Conservation (phyloP, 2,113 vertebrate species). For the Oryzias curvinotus region DNA sequence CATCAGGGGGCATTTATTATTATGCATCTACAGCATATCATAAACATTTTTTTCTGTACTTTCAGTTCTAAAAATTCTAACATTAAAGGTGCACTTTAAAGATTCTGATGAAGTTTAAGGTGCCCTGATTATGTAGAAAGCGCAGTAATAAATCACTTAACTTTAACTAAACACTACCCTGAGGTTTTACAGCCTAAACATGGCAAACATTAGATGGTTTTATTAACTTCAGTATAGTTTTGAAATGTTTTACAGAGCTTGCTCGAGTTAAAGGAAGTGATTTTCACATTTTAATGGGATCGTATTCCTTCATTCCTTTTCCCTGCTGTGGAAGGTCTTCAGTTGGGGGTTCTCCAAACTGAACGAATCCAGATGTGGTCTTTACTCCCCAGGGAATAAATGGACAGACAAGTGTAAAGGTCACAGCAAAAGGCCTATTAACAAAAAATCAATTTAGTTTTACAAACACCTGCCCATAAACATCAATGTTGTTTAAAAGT, state of each 20-base stretch:
- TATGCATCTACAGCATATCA: neutral
- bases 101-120: neutral
- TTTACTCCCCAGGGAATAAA: conserved; percentile 25
- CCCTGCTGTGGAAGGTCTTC: conserved; percentile 26
- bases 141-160: conserved; percentile 11
- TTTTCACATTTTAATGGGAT: conserved; percentile 32
- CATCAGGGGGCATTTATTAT: neutral
- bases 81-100: neutral
- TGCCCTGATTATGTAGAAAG: conserved; percentile 1
- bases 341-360: conserved; percentile 23
- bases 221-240: conserved; percentile 1
- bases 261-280: neutral
- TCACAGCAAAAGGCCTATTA: conserved; percentile 13
- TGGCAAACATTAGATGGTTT: neutral
- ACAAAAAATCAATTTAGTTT: conserved; percentile 7
- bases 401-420: conserved; percentile 13
- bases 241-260: too few species aligned
- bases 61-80: neutral
- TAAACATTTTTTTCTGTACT: neutral
- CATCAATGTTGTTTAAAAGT: conserved; percentile 58
- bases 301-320: conserved; percentile 8
- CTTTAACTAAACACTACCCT: neutral
- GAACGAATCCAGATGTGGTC: conserved; percentile 60
- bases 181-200: conserved; percentile 17
- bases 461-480: conserved; percentile 21